Conservation (phyloP, 2,888 invertebrate genomes). For the Polydesmus complanatus region DNA sequence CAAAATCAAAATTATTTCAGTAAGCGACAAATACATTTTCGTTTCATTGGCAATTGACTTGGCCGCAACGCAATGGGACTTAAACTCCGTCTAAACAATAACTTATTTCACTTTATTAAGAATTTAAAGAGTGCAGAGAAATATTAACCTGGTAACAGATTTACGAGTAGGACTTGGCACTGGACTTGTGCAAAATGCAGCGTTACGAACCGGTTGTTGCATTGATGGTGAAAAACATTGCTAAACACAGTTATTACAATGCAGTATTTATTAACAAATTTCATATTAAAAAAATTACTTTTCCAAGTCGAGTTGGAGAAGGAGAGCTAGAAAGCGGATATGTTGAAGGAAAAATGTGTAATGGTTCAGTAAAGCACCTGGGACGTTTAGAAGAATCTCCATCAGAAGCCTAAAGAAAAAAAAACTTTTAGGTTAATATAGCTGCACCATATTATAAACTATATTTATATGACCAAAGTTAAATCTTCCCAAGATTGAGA, state of each 20-base stretch:
- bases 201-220: constrained; percentile 39
- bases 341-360: constrained; percentile 30
- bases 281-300: constrained; percentile 15
- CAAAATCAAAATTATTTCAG: neutral
- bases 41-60: constrained; percentile 46
- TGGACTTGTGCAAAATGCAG: constrained; percentile 37
- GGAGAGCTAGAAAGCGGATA: constrained; percentile 28
- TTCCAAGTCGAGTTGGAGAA: constrained; percentile 30
- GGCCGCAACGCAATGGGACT: constrained; percentile 76
- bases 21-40: constrained; percentile 28
- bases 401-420: neutral
- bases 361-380: constrained; percentile 30
- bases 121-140: neutral
- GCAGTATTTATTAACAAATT: neutral
- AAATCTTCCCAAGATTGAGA: constrained; percentile 91
- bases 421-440: neutral
- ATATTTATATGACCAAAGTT: constrained; percentile 42
- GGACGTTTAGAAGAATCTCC: constrained; percentile 24
- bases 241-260: constrained; percentile 27
- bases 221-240: constrained; percentile 44
- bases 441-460: neutral
- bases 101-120: neutral
- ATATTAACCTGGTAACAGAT: constrained; percentile 46
- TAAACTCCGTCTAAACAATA: constrained; percentile 47
- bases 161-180: constrained; percentile 77